Evolutionary conservation across 1,140 invertebrate species (phyloP).

Genomic region (Arion vulgaris): DNA sequence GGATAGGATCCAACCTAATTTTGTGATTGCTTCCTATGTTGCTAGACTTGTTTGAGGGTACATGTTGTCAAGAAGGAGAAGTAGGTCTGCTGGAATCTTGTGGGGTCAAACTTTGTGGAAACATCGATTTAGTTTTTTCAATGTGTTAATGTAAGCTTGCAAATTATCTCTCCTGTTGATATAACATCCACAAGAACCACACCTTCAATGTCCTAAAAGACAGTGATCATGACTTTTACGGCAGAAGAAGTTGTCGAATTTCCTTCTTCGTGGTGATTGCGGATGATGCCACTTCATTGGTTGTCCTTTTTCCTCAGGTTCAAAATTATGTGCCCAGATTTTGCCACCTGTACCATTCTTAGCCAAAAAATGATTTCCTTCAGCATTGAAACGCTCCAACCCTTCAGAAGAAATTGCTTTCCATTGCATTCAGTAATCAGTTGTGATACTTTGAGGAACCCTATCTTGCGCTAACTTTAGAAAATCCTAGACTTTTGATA

Average conservation of each 20-base stretch:
- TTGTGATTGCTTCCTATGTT: conserved; percentile 8
- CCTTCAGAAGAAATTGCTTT: conserved; percentile 2
- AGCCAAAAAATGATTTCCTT: background rate
- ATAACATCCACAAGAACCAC: conserved; percentile 8
- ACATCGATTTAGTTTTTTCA: conserved; percentile 12
- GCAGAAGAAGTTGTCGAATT: background rate
- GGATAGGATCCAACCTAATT: background rate
- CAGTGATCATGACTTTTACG: conserved; percentile 11
- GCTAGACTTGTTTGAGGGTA: background rate
- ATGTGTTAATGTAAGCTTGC: conserved; percentile 17
- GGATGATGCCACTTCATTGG: conserved; percentile 11
- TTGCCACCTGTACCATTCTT: conserved; percentile 1
- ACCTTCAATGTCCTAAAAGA: conserved; percentile 13
- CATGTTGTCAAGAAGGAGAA: background rate
- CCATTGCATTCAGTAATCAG: background rate
- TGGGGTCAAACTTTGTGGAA: background rate
- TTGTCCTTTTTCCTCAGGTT: conserved; percentile 6
- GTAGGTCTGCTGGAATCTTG: conserved; percentile 2
- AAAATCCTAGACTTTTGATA: conserved; percentile 9
- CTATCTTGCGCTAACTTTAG: conserved; percentile 10
- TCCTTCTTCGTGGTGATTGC: conserved; percentile 3
- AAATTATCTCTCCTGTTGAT: background rate
- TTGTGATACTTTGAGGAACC: conserved; percentile 10
- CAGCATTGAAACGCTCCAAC: conserved; percentile 16
- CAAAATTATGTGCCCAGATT: conserved; percentile 9